These are phyloP conservation scores for Latrodectus hesperus DNA, from an alignment of 2,888 invertebrate species.

Conservation along the genomic window DNA sequence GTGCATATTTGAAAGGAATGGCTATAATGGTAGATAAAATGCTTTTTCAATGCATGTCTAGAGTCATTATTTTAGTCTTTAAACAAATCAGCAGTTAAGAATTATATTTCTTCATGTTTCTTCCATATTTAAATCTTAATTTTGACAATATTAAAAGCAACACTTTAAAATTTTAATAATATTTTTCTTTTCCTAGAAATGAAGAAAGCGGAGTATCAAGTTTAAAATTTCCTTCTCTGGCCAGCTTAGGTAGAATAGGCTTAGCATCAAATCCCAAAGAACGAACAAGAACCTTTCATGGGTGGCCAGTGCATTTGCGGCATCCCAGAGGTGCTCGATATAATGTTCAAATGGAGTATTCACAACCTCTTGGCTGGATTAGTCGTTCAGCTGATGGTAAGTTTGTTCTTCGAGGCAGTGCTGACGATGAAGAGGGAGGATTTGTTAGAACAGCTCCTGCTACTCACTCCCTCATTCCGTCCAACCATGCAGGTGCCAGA, in stretches of 20 bases:
- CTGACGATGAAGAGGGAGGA: constrained; percentile 71
- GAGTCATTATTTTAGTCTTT: no score
- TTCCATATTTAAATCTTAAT: no score
- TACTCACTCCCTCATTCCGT: constrained; percentile 70
- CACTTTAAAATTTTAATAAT: neutral
- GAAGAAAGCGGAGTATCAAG: constrained; percentile 71
- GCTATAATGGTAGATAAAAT: no score
- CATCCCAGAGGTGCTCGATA: constrained; percentile 71
- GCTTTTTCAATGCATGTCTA: no score
- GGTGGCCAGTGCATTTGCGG: constrained; percentile 65
- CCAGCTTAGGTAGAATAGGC: constrained; percentile 69
- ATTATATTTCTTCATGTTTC: no score
- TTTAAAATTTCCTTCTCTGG: constrained; percentile 69
- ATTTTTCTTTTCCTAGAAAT: constrained; percentile 43
- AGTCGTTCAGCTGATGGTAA: constrained; percentile 85
- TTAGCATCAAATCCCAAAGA: constrained; percentile 60
- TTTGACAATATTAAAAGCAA: no score
- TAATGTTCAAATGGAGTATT: constrained; percentile 72
- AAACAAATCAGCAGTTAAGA: no score
- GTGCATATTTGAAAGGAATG: no score
- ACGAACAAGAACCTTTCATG: constrained; percentile 64
- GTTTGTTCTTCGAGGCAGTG: constrained; percentile 81
- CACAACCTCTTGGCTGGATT: constrained; percentile 79
- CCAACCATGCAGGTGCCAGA: constrained; percentile 70
- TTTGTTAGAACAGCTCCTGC: constrained; percentile 68